Percentiles rank a stretch among this genome's conserved stretches.
These are phyloP conservation scores for Tenebrosternarchus preto DNA, from an alignment of 2,113 vertebrate genomes.

Conservation along the genomic window DNA sequence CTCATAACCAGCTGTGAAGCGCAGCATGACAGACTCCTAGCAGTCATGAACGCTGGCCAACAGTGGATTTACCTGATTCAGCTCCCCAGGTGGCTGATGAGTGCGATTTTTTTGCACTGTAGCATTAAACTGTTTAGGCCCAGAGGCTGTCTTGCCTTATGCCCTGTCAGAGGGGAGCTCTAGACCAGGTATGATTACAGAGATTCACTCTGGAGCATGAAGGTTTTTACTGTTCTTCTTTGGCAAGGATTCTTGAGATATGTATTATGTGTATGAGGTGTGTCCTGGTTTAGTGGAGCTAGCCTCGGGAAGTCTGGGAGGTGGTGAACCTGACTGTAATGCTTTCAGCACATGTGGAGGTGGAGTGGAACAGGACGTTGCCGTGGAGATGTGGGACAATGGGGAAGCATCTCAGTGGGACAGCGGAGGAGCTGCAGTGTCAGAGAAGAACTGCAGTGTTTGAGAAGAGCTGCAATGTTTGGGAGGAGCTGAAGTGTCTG, in stretches of 20 bases:
- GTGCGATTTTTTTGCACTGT: too few relatives aligned
- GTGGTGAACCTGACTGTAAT: conserved; percentile 50
- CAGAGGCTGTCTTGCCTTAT: background rate
- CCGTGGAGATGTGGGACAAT: background rate
- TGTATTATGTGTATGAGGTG: too few relatives aligned
- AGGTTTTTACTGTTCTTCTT: background rate
- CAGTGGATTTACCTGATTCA: background rate
- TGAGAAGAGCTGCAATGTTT: too few relatives aligned
- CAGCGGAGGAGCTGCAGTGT: background rate
- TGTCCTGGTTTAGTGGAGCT: conserved; percentile 12
- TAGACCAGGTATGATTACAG: conserved; percentile 44
- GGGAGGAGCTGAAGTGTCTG: too few relatives aligned
- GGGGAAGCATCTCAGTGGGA: conserved; percentile 13
- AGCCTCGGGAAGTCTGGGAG: background rate
- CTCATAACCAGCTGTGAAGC: background rate
- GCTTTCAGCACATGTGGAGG: conserved; percentile 58
- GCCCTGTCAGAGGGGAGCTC: conserved; percentile 6
- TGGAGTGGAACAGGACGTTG: conserved; percentile 5
- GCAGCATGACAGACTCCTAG: background rate
- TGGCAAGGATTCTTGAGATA: background rate
- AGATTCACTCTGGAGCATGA: conserved; percentile 22
- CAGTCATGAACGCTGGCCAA: conserved; percentile 4
- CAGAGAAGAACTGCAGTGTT: too few relatives aligned
- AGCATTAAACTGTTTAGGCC: too few relatives aligned
- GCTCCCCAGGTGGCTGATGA: too few relatives aligned